Conservation (phyloP, 2,113 vertebrate species). For the Hystrix cristata region DNA sequence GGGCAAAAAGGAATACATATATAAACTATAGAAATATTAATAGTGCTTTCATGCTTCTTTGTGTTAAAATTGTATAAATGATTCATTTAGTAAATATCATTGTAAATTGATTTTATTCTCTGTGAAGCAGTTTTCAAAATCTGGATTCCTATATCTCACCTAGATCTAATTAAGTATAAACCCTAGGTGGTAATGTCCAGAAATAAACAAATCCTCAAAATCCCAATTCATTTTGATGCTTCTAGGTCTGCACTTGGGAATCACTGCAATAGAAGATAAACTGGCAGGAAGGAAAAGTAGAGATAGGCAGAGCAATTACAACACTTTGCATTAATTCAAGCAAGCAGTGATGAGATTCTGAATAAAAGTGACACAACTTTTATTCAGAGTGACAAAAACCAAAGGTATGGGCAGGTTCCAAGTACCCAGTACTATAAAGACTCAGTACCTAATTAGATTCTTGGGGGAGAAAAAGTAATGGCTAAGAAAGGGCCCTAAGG, state of each 20-base stretch:
- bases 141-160: not conserved
- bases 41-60: not conserved
- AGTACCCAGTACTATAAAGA: not conserved
- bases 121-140: slow-evolving; percentile 24
- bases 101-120: slow-evolving; percentile 26
- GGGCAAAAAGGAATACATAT: not conserved
- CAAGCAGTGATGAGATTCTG: not conserved
- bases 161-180: not conserved
- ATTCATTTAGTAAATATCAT: not conserved
- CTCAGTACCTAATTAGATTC: not conserved
- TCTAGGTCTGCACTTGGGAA: not conserved
- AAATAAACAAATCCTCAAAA: not conserved
- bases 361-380: not conserved
- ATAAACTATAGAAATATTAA: not conserved
- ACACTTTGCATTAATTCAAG: not conserved
- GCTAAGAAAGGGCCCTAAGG: not conserved
- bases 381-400: not conserved
- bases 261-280: not conserved
- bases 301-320: not conserved
- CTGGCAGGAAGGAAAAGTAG: not conserved
- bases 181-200: not conserved
- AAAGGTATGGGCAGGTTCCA: not conserved
- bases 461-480: not conserved
- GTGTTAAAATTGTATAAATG: not conserved
- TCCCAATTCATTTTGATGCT: not conserved